Conservation (phyloP, 2,797 vertebrate genomes). For the Cyprinella venusta region DNA sequence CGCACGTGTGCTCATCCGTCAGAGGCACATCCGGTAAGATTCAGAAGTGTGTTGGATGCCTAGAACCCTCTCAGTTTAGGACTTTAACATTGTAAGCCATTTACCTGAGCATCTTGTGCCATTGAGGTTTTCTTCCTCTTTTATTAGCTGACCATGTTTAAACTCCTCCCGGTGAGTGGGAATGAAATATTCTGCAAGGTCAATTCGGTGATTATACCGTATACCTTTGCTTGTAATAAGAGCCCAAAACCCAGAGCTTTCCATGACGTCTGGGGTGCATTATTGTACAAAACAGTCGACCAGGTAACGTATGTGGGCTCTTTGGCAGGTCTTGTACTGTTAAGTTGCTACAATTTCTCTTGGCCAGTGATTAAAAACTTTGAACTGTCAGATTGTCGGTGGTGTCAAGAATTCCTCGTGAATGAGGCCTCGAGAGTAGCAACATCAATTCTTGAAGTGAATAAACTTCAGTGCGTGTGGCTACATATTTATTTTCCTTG, state of each 20-base stretch:
- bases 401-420: constrained; percentile 85
- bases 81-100: not conserved
- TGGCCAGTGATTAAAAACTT: constrained; percentile 76
- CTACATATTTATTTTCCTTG: not conserved
- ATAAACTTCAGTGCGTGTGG: not conserved
- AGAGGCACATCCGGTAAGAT: constrained; percentile 92
- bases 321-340: constrained; percentile 66
- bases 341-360: not conserved
- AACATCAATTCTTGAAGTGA: not conserved
- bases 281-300: constrained; percentile 51
- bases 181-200: constrained; percentile 82
- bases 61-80: not conserved
- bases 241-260: constrained; percentile 76
- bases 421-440: constrained; percentile 74
- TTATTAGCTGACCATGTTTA: constrained; percentile 67
- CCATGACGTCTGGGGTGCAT: constrained; percentile 57
- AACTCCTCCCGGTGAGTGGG: constrained; percentile 61
- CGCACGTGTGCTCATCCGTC: constrained; percentile 91
- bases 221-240: constrained; percentile 86
- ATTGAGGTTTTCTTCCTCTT: constrained; percentile 71
- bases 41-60: not conserved
- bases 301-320: constrained; percentile 76
- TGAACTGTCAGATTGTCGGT: constrained; percentile 71
- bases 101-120: not conserved
- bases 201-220: constrained; percentile 91